These are phyloP conservation scores for Crenichthys baileyi DNA, from an alignment of 2,797 vertebrate genomes.

Conservation along the genomic window DNA sequence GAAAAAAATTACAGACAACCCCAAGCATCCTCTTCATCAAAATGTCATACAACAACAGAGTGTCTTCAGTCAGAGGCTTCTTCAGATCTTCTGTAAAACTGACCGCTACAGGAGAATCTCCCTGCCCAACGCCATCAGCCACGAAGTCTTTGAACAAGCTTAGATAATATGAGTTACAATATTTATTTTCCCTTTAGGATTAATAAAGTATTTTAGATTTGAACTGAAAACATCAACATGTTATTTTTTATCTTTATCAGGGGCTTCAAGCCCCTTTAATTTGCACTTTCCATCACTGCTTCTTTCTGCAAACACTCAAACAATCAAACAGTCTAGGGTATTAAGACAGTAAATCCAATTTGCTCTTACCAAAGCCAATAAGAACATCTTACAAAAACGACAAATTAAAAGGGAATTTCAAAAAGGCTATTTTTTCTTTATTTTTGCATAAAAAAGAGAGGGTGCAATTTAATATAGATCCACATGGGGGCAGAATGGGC, in stretches of 20 bases:
- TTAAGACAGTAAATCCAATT: neutral
- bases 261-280: neutral
- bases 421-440: neutral
- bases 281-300: neutral
- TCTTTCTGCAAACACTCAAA: too few species aligned
- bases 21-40: neutral
- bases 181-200: neutral
- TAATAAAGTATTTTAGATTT: neutral
- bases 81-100: neutral
- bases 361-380: neutral
- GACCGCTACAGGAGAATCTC: neutral
- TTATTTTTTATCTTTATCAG: neutral
- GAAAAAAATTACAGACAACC: neutral
- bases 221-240: neutral
- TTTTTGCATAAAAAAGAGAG: neutral
- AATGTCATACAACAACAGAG: neutral
- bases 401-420: neutral
- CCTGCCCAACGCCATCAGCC: neutral
- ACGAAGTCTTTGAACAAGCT: neutral
- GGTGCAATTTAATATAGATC: neutral
- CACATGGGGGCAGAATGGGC: constrained; percentile 2
- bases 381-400: neutral
- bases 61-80: neutral
- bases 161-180: neutral
- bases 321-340: neutral